phyloP scores from a whole-genome alignment of 2,888 invertebrate genomes.

The Eugnorisma glareosa region DNA sequence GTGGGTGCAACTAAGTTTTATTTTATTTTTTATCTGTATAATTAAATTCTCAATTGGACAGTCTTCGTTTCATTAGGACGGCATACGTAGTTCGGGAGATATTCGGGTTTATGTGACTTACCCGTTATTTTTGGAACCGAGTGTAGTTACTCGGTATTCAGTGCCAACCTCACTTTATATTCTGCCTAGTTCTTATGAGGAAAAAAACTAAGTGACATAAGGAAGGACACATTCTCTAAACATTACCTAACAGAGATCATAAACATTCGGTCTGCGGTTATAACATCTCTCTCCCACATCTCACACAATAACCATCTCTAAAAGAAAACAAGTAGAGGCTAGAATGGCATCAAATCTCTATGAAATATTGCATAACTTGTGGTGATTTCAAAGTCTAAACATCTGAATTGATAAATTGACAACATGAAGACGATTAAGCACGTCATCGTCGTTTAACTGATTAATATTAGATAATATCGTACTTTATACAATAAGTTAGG shows the following conservation, averaged over 20 bases:
- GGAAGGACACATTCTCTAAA: constrained; percentile 28
- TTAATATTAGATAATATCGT: constrained; percentile 17
- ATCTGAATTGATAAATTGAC: constrained; percentile 37
- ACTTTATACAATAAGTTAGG: constrained; percentile 7
- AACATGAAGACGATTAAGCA: constrained; percentile 22
- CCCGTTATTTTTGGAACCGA: too few relatives aligned
- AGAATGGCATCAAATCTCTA: constrained; percentile 9
- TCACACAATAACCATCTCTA: constrained; percentile 30
- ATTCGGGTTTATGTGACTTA: too few relatives aligned
- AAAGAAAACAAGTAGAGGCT: neutral
- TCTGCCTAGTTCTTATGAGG: constrained; percentile 7
- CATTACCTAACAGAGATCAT: constrained; percentile 35
- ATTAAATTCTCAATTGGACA: too few relatives aligned
- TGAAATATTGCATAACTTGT: constrained; percentile 31
- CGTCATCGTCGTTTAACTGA: constrained; percentile 14
- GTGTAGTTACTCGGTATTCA: neutral
- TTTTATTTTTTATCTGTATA: too few relatives aligned
- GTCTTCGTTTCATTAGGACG: too few relatives aligned
- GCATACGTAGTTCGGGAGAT: too few relatives aligned
- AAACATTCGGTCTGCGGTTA: constrained; percentile 19
- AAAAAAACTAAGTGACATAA: constrained; percentile 11
- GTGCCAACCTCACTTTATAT: neutral
- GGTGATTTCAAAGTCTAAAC: constrained; percentile 15
- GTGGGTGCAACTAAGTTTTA: too few relatives aligned
- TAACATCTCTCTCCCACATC: constrained; percentile 15